These are phyloP conservation scores for Sminthurides aquaticus DNA, from an alignment of 2,888 invertebrate species.

Conservation along the genomic window DNA sequence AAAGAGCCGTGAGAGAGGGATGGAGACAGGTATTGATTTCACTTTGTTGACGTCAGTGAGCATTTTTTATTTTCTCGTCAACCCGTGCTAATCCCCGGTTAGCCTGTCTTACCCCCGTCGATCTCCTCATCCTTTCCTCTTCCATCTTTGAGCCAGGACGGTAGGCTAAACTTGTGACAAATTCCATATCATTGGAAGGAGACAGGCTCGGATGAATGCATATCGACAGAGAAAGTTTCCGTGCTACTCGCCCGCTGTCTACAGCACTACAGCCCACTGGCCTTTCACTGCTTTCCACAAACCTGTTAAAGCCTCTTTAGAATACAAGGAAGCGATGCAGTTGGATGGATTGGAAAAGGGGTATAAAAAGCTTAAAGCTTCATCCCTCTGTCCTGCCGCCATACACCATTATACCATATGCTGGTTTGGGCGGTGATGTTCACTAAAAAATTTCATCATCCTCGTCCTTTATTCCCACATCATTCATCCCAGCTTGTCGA, in stretches of 20 bases:
- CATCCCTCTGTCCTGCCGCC: no score
- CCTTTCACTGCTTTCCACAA: no score
- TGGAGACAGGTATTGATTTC: conserved; percentile 14
- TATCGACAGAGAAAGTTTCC: no score
- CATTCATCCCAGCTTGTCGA: neutral
- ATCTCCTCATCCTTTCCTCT: neutral
- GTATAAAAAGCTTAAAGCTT: no score
- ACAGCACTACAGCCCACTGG: no score
- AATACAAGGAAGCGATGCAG: no score
- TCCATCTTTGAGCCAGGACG: neutral
- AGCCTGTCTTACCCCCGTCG: neutral
- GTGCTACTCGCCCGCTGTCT: no score
- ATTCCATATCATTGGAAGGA: neutral
- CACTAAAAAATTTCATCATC: neutral
- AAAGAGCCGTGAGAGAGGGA: neutral
- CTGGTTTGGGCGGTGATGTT: neutral
- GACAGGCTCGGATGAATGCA: no score
- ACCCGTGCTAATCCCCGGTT: neutral
- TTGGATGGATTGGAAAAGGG: no score
- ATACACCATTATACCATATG: no score
- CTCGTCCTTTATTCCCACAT: neutral
- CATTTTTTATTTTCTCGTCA: conserved; percentile 11
- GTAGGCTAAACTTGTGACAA: neutral
- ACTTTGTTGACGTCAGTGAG: conserved; percentile 18
- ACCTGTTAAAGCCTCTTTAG: no score